Base-by-base conservation (phyloP, 2,888 invertebrate genomes). In the Tribolium freemani region DNA sequence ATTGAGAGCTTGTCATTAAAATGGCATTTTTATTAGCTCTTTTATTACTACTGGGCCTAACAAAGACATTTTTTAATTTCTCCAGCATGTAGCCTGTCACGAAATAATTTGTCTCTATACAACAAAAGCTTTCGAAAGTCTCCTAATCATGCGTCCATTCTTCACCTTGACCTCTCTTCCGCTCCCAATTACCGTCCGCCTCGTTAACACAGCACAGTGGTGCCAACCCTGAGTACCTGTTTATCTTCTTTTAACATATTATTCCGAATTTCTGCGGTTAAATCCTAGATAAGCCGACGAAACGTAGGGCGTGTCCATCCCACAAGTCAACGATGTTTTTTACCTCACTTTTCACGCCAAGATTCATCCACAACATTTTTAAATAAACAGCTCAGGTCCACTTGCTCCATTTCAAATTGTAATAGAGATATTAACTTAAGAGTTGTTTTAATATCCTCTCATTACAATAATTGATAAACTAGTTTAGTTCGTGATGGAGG, bases 381-480 rank as follows among this genome's bases (percentile, higher is more conserved):
- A 6, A 58, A 58, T 58, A 20, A 45, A 45, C 44, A 20, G 38
- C 44, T 44, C 8, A 8, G 9, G 10, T 50, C 50, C 13, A 51
- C 16, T n/a, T 20, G 20, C 1, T 51, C 20, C 20, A 20, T 51
- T 60, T 21, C 5, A 30, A 10, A 21, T 31, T 10, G 30, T 61
- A 61, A 61, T 61, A 48, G 61, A 61, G 61, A 61, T 61, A 61
- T 61, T 61, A 63, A 13, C 16, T 46, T 5, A 30, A 31, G 30
- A 50, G 31, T 51, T 51, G 63, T 51, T 56, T 63, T 50, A 63
- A 63, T 63, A 63, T 51, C 63, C 31, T 21, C 63, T 31, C 63
- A 31, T 63, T 21, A 31, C 44, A 44, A 16, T 63, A 63, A 63
- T 63, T 63, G 63, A 63, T 63, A 63, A 63, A 63, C 63, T 63